Base-by-base conservation (phyloP, 2,888 invertebrate genomes). In the Trachelus tabidus region DNA sequence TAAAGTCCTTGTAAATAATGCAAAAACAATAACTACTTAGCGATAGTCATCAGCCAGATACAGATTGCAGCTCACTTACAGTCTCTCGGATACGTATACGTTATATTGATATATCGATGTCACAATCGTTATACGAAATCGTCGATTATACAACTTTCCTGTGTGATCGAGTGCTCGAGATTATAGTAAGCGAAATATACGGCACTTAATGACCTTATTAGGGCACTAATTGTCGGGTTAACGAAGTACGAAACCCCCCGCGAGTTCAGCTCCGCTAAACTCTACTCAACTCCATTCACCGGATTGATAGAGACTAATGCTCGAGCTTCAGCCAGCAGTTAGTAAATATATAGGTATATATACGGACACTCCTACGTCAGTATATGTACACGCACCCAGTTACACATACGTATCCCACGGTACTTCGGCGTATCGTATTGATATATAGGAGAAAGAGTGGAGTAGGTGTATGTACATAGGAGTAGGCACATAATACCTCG, bases 181-280 rank as follows among this genome's bases (percentile, higher is more conserved):
- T 33, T 71, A 71, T 31, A 71, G 74, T 33, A 68, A 40, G 75
- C 35, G 34, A 80, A 79, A 83, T 84, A 79, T 82, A 81, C 81
- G 81, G 80, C 76, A 80, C 80, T 83, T 85, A 88, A 87, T 83
- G 84, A 86, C 83, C 85, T 87, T 86, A 87, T 87, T 87, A 86
- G 85, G 81, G 81, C 84, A 85, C 85, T 87, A 86, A 88, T 88
- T 82, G 86, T 87, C 85, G 83, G 82, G 84, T 82, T 85, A 87
- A 87, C 85, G 85, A 86, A 86, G 83, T 87, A 83, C 83, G 82
- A 84, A 83, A 82, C 73, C 78, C 80, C 73, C 68, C 23, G 40
- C 71, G 23, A 76, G 74, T 73, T 73, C 76, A 75, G 71, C 75
- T 75, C 75, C 77, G 69, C 77, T 79, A 73, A 81, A 75, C 82